Base-by-base conservation (phyloP, 2,113 vertebrate species). In the Hippocampus mohnikei region DNA sequence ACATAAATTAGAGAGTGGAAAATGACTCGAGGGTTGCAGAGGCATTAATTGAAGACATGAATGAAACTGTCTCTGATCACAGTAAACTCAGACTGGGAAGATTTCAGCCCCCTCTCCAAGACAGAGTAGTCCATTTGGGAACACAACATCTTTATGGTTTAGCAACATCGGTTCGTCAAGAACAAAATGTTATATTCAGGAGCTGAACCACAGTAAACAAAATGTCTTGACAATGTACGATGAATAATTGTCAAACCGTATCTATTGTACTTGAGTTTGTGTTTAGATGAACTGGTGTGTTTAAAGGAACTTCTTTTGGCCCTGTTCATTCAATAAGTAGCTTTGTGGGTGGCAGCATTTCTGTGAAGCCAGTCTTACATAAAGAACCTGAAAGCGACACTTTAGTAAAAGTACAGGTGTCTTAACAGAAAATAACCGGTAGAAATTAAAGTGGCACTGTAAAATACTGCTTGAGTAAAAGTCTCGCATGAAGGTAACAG, bases 1-100 rank as follows among this genome's bases (percentile, higher is more conserved):
- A 93, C 81, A 93, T 88, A 91, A 93, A 94, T 93, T 91, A 94
- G 85, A 90, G 90, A 89, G 91, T 93, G 90, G 92, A 94, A 93
- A 93, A 92, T 92, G 88, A 94, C 92, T 91, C 85, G 88, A 89
- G 89, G 88, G 81, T 89, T 85, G 79, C 77, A 80, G 84, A 90
- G 84, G 83, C 73, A 81, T 92, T 92, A 89, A 91, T 89, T 91
- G 89, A 90, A 91, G 86, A 92, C 89, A 90, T 86, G 67, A 91
- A 92, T 80, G 78, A 83, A 88, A 82, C 80, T 77, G 83, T 88
- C 87, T 91, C 90, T 90, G 89, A 93, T 91, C 89, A 88, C 77
- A 78, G 77, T 88, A 83, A 55, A 60, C 84, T 73, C 76, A 81
- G 81, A 90, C 58, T 61, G 60, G 56, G 66, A 80, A 74, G 74